Evolutionary conservation across 2,888 invertebrate genomes (phyloP), one percentile per base, ranked within the genome.

Genomic region (Rapana venosa): DNA sequence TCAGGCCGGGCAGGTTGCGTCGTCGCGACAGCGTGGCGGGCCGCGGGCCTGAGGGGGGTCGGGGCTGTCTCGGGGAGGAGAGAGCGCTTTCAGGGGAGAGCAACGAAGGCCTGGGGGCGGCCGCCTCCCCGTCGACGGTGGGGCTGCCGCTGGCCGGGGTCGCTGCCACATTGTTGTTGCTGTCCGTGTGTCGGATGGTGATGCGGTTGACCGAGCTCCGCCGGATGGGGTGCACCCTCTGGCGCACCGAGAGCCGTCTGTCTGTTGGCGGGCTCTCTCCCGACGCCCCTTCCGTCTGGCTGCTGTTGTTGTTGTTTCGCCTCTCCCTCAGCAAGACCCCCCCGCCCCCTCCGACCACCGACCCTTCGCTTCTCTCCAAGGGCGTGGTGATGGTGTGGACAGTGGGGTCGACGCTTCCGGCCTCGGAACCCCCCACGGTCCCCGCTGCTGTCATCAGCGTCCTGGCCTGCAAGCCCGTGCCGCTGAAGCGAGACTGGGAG

Each of bases 1-100:
- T 93, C 66, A 93, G 91, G 30, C 93, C 93, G 70, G 94, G 92
- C 47, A 93, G 77, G 87, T 93, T 92, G 56, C 94, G 90, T 1
- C 91, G 85, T 30, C 11, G 36, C 15, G 92, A n/a, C 87, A 87
- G 88, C 74, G 91, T 83, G 30, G 90, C 74, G 20, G 92, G 93
- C 20, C 92, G 88, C 26, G 94, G 91, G 17, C 90, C 91, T 17
- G 91, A 83, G 5, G 93, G 92, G 2, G 93, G 93, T 66, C 92
- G 84, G 8, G 93, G 93, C 11, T 91, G 92, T 2, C 90, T 84
- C 13, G 92, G 91, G 22, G 81, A 83, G 36, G 81, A 22, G n/a
- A 90, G 90, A 17, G n/a, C 22, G 61, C 36, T 58, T 30, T 81
- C 70, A 81, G 91, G 90, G 83, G 81, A 83, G 1, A 83, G 81